Conservation (phyloP, 2,888 invertebrate species). For the Meta bourneti region DNA sequence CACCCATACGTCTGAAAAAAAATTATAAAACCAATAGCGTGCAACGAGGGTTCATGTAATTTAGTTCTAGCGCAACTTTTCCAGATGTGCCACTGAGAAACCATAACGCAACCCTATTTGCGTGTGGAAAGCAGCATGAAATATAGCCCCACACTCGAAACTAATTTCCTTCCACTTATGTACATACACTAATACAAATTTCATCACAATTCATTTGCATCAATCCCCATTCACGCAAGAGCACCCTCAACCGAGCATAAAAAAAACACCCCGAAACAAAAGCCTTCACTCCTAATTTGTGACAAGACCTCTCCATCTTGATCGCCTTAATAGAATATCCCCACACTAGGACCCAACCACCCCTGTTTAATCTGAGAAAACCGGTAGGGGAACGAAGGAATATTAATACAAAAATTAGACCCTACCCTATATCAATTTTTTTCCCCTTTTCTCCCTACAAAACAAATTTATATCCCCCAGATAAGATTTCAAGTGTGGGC, state of each 20-base stretch:
- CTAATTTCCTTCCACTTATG: no score
- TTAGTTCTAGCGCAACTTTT: no score
- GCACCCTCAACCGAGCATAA: background rate
- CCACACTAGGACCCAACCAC: background rate
- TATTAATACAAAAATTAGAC: slow-evolving; percentile 59
- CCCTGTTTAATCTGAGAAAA: slow-evolving; percentile 17
- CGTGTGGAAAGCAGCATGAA: no score
- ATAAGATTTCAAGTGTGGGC: slow-evolving; percentile 24
- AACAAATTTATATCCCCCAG: slow-evolving; percentile 43
- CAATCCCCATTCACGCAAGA: slow-evolving; percentile 14
- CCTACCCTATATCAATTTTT: background rate
- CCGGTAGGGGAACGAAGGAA: slow-evolving; percentile 10
- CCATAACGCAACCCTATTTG: no score
- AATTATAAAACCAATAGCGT: no score
- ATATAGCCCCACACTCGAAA: no score
- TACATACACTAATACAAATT: no score
- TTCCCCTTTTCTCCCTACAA: slow-evolving; percentile 13
- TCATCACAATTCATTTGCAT: no score
- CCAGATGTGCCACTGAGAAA: no score
- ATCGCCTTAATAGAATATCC: slow-evolving; percentile 32
- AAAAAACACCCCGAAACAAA: slow-evolving; percentile 2
- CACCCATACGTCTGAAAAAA: no score
- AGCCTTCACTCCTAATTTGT: slow-evolving; percentile 8
- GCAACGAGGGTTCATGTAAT: no score
- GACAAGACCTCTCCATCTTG: slow-evolving; percentile 15